phyloP scores from a whole-genome alignment of 2,113 vertebrate genomes.

The Rissa tridactyla region DNA sequence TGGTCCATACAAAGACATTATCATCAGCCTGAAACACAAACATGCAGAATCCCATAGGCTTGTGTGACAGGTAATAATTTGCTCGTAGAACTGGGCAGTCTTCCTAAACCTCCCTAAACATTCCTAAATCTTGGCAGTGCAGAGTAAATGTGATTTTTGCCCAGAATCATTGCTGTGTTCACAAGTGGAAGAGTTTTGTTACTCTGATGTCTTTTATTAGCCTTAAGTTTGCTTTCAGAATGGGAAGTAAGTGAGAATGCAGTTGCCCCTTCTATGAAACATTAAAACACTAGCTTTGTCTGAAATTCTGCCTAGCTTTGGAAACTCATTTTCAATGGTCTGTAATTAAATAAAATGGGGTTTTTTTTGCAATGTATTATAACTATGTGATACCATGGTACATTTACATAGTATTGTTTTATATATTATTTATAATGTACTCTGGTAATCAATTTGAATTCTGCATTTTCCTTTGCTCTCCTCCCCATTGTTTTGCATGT shows the following conservation, averaged over 20 bases:
- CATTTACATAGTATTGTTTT: conserved; percentile 9
- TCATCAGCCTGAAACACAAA: neutral
- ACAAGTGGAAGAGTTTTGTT: neutral
- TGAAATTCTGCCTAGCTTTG: conserved; percentile 3
- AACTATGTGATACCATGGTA: neutral
- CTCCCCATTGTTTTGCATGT: conserved; percentile 1
- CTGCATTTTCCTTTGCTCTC: conserved; percentile 6
- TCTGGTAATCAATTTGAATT: conserved; percentile 27
- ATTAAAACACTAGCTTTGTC: neutral
- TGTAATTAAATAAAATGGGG: conserved; percentile 14
- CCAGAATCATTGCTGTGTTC: neutral
- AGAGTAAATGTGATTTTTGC: neutral
- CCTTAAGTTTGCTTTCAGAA: neutral
- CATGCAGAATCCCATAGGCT: neutral
- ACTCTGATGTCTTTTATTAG: neutral
- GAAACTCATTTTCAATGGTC: neutral
- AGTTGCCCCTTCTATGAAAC: neutral
- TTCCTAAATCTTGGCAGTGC: neutral
- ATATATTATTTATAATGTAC: neutral
- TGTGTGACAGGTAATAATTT: neutral
- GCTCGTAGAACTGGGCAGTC: neutral
- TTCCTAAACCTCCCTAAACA: neutral
- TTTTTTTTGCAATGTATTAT: neutral
- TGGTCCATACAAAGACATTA: neutral
- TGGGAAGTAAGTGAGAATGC: neutral